Conservation (phyloP, 2,113 vertebrate genomes). For the Accipiter virgatus region DNA sequence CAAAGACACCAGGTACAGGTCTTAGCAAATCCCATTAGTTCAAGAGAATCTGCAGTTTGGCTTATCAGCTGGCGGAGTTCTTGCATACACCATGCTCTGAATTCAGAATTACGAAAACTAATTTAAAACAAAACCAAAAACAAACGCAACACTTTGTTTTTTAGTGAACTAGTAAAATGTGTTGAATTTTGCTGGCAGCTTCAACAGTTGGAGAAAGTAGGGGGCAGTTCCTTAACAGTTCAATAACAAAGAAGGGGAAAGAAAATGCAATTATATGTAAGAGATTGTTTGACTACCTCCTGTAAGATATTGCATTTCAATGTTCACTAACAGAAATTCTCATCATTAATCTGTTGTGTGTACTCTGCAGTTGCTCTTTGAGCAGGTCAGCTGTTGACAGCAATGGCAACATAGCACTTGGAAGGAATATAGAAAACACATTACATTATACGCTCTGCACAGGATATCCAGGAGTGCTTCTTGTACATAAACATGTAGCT, state of each 20-base stretch:
- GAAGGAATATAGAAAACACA: not conserved
- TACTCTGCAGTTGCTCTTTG: not conserved
- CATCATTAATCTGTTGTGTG: not conserved
- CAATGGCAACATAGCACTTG: not conserved
- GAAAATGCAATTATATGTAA: not conserved
- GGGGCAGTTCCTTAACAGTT: not conserved
- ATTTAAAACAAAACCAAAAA: not conserved
- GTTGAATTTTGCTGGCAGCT: not conserved
- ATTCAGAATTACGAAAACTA: not conserved
- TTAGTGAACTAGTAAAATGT: not conserved
- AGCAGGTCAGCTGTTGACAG: not conserved
- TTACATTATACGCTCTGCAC: not conserved
- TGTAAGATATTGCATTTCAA: not conserved
- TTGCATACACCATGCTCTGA: not conserved
- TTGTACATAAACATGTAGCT: not conserved
- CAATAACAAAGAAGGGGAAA: not conserved
- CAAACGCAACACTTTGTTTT: not conserved
- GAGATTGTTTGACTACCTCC: not conserved
- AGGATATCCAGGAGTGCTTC: not conserved
- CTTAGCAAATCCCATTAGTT: not conserved
- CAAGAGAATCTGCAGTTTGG: not conserved
- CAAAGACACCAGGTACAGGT: not conserved
- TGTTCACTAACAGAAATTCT: not conserved
- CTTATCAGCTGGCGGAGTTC: not conserved
- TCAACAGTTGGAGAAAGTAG: not conserved